Conservation (phyloP, 2,888 invertebrate species). For the Carpatolechia fugitivella region DNA sequence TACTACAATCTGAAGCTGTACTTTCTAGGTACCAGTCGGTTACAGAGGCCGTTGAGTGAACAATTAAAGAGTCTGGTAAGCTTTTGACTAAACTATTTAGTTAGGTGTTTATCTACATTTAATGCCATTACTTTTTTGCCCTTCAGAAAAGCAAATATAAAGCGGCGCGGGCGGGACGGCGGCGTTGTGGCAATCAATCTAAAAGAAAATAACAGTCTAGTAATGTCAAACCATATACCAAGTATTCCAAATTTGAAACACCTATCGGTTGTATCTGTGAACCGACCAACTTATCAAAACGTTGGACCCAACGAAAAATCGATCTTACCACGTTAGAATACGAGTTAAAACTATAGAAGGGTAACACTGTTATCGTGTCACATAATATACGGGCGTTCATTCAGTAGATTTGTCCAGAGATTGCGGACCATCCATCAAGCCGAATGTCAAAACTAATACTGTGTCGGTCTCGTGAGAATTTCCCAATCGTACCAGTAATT, state of each 20-base stretch:
- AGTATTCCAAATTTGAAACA: slow-evolving; percentile 64
- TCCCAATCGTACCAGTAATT: slow-evolving; percentile 62
- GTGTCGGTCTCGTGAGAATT: slow-evolving; percentile 71
- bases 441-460: slow-evolving; percentile 78
- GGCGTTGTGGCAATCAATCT: slow-evolving; percentile 50
- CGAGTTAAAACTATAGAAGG: slow-evolving; percentile 19
- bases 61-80: too few species aligned
- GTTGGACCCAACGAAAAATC: slow-evolving; percentile 25
- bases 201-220: slow-evolving; percentile 56
- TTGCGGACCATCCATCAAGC: slow-evolving; percentile 76
- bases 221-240: slow-evolving; percentile 57
- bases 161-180: too few species aligned
- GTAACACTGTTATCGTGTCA: slow-evolving; percentile 29
- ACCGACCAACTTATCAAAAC: slow-evolving; percentile 22
- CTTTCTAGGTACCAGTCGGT: too few species aligned
- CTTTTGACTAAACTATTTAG: too few species aligned
- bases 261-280: slow-evolving; percentile 56
- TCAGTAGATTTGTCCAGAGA: slow-evolving; percentile 69
- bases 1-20: too few species aligned
- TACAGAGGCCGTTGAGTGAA: too few species aligned
- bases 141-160: too few species aligned
- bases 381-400: slow-evolving; percentile 69
- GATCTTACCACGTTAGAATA: slow-evolving; percentile 29
- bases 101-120: too few species aligned
- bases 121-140: too few species aligned